Base-by-base conservation (phyloP, 2,888 invertebrate genomes). In the Lepidocyrtoides sp. region DNA sequence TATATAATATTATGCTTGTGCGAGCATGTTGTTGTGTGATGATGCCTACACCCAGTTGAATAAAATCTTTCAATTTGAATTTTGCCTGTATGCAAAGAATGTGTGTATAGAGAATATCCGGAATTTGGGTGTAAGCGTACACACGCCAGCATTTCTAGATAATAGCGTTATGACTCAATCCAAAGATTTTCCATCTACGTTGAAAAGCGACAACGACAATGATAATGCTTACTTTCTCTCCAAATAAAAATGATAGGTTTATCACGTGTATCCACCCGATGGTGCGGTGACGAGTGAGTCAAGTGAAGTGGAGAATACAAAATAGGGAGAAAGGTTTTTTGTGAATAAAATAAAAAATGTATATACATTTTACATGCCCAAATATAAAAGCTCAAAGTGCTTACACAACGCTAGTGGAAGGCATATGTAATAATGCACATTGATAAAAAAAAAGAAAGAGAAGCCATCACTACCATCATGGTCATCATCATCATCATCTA, bases 211-310 rank as follows among this genome's bases (percentile, higher is more conserved):
- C 41, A 4, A 20, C 20, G 23, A 41, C 69, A n/a, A 10, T 3
- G 17, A 72, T 10, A 12, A 72, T 17, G 51, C 4, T 26, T 36
- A 36, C 36, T 36, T 36, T 2, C 44, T 72, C 48, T 48, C 36
- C 75, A 79, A 79, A 63, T 60, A 82, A 63, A 81, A 82, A 84
- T 84, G 66, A 84, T 84, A 69, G 69, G 26, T 84, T 84, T 84
- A 84, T 84, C 66, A 69, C 54, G 66, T 69, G 69, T 54, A 51
- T 69, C 48, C 82, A 54, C 69, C 79, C 79, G 57, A 57, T 79
- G 79, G 79, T 79, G 79, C 12, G 79, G 79, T 79, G 79, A 79
- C 79, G 79, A 79, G 60, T 63, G 82, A 82, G 82, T 82, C 63
- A 82, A 82, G 82, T 82, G n/a, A 44, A 63, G 63, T 60, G 63